A percentile compares a stretch with the other conserved stretches of the same genome.
Evolutionary conservation across 1,140 invertebrate species (phyloP).

Genomic region (Microplitis demolitor): DNA sequence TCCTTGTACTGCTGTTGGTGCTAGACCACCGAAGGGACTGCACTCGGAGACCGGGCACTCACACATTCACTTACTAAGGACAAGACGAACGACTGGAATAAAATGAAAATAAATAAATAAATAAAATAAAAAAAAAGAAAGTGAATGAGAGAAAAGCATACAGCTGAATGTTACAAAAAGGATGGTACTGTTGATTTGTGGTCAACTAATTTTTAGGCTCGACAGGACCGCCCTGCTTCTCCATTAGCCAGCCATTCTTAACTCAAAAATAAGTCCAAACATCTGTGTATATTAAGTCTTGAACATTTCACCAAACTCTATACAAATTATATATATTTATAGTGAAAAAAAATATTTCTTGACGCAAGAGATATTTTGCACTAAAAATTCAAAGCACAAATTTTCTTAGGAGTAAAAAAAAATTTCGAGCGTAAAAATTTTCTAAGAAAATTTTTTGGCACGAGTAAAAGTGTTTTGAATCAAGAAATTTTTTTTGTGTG

Average conservation of each 20-base stretch:
- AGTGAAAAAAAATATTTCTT: too few relatives aligned
- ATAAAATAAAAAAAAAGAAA: not conserved
- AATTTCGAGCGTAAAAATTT: too few relatives aligned
- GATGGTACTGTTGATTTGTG: constrained; percentile 52
- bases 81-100: not conserved
- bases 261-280: not conserved
- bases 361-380: too few relatives aligned
- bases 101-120: not conserved
- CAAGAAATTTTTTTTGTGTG: too few relatives aligned
- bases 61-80: too few relatives aligned
- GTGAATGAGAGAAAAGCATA: not conserved
- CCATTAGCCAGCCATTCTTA: constrained; percentile 51
- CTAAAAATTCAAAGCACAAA: too few relatives aligned
- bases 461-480: too few relatives aligned
- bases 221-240: constrained; percentile 40
- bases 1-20: not conserved
- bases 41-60: not conserved
- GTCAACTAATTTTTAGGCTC: constrained; percentile 48
- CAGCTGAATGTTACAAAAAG: constrained; percentile 13
- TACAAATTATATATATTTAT: too few relatives aligned
- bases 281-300: too few relatives aligned
- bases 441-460: too few relatives aligned
- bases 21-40: not conserved
- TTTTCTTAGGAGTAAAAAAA: too few relatives aligned
- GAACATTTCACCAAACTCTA: too few relatives aligned